Evolutionary conservation across 2,113 vertebrate species (phyloP), one percentile per base, ranked within the genome.

Genomic region (Peucedramus taeniatus): DNA sequence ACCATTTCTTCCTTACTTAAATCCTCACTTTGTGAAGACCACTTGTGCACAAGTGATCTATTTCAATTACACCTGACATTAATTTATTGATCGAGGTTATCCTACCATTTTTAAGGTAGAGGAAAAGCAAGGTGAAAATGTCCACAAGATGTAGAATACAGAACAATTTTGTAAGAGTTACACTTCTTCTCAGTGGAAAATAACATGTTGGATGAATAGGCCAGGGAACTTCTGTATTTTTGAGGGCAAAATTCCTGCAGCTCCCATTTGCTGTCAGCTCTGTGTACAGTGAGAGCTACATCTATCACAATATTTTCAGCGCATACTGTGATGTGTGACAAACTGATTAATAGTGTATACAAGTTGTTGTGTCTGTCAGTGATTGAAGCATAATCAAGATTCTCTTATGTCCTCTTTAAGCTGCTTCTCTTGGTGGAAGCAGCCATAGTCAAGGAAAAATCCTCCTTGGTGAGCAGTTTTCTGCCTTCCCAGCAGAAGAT

Each of bases 301-400:
- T 63, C 84, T 88, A 96, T 93, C 85, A 94, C 44, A 93, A 93
- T 94, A 96, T 95, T 95, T 93, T 85, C 90, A 94, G 63, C 88
- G 69, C 20, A 57, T 19, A 37, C 57, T 70, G 24, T 80, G 79
- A 88, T 72, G 71, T 87, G n/a, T 77, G 63, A 96, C 84, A 96
- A 96, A 95, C 75, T 94, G 45, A 84, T 91, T 96, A 94, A 94
- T 93, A 88, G 50, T 80, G 78, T 83, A 66, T 90, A 91, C 59
- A 80, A 85, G 84, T 77, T 94, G 78, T 94, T 96, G 83, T n/a
- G 77, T 83, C 57, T 94, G 87, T 69, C 78, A 91, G 11, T 79
- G 74, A 68, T 23, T 66, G 70, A 85, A 80, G 61, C 33, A 42
- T 61, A 83, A 94, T 80, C 78, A 87, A 15, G 50, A 20, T 61